Evolutionary conservation across 2,113 vertebrate genomes (phyloP).

Genomic region (Dascyllus trimaculatus): DNA sequence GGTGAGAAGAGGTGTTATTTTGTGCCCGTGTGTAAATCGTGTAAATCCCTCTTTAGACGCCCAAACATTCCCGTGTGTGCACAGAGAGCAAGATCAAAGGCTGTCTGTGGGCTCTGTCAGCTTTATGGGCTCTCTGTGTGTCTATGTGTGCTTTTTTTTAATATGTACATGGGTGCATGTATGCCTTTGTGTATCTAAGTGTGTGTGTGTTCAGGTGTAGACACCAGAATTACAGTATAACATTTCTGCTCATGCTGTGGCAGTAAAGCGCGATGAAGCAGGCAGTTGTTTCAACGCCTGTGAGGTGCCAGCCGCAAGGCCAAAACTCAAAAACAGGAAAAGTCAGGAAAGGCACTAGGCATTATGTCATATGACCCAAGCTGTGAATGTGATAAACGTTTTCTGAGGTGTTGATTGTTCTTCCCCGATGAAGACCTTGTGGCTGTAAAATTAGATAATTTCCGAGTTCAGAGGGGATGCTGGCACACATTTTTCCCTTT

Average conservation of each 20-base stretch:
- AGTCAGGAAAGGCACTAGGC: neutral
- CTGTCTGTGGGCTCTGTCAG: conserved; percentile 31
- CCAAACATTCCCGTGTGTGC: conserved; percentile 34
- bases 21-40: neutral
- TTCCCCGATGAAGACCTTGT: neutral
- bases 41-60: conserved; percentile 42
- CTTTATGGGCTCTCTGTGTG: conserved; percentile 36
- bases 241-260: neutral
- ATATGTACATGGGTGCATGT: conserved; percentile 7
- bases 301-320: neutral
- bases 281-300: neutral
- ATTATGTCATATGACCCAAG: no score
- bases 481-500: neutral
- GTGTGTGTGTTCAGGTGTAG: conserved; percentile 9
- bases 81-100: conserved; percentile 43
- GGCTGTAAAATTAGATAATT: neutral
- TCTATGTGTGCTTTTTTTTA: conserved; percentile 7
- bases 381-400: neutral
- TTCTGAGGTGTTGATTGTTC: neutral
- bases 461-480: neutral
- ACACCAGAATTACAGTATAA: neutral
- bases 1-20: conserved; percentile 46
- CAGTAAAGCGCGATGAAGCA: neutral
- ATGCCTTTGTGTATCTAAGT: conserved; percentile 14
- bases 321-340: neutral